Base-by-base conservation (phyloP, 2,888 invertebrate genomes). In the Saturnia pavonia region DNA sequence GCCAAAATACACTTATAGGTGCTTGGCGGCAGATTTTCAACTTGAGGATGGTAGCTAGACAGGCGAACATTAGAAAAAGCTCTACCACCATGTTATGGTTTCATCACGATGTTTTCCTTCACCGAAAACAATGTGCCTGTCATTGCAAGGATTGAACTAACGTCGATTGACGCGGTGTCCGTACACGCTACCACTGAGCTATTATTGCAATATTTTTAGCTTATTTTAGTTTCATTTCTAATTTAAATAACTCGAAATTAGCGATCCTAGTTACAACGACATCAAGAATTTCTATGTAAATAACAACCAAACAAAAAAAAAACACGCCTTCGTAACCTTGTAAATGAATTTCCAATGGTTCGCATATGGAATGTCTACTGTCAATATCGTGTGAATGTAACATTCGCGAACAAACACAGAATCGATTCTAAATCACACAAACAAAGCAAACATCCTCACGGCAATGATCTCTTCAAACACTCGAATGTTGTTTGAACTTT, bases 401-500 rank as follows among this genome's bases (percentile, higher is more conserved):
- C 34, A 63, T 14, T 8, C 65, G 57, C 40, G 40, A 65, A 40
- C 65, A 34, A 65, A 65, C 11, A 65, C 9, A 11, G 40, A 65
- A 65, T 60, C 57, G 4, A 65, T 40, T 19, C 40, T 40, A 40
- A n/a, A 12, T 1, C n/a, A 51, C 4, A 25, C 25, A 19, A 65
- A n/a, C 40, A 40, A 40, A 40, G 22, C 40, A 63, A 63, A 40
- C 40, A 65, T 19, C 65, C 9, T 19, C 40, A 19, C 65, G 65
- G 40, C n/a, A 65, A 63, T 40, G 65, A 40, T 65, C 40, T 65
- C 65, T 40, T 60, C 57, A 60, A 60, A 60, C 27, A 60, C 57
- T 54, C 54, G 8, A 60, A 60, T 25, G 3, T 11, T 54, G 54
- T 54, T 54, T 54, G 54, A 11, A 54, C 54, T 54, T 2, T 22